Percentiles rank a stretch among this genome's conserved stretches.
These are phyloP conservation scores for Panopea generosa DNA, from an alignment of 2,888 invertebrate species.

Conservation along the genomic window DNA sequence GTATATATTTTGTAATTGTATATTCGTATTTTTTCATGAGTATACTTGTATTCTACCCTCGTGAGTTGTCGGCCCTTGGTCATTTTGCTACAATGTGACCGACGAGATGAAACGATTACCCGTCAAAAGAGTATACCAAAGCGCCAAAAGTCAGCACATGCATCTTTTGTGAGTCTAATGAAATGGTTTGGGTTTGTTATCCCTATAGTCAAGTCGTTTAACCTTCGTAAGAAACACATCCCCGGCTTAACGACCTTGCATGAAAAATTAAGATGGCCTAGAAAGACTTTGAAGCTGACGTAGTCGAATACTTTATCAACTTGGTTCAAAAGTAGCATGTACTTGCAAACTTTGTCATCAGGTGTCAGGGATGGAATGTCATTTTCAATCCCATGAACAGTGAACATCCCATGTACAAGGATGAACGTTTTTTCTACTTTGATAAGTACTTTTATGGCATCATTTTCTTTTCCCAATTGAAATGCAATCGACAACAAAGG, in stretches of 20 bases:
- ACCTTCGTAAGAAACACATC: constrained; percentile 34
- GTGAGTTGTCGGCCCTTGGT: too few species aligned
- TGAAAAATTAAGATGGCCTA: constrained; percentile 38
- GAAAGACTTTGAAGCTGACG: constrained; percentile 16
- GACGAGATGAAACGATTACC: too few species aligned
- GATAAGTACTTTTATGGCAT: too few species aligned
- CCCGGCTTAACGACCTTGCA: too few species aligned
- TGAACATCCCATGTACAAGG: too few species aligned
- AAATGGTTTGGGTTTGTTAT: constrained; percentile 13
- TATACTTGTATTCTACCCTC: too few species aligned
- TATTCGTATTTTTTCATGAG: too few species aligned
- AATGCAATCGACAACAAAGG: constrained; percentile 42
- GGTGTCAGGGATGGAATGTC: constrained; percentile 26
- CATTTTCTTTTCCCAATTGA: constrained; percentile 19
- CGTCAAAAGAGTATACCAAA: constrained; percentile 32
- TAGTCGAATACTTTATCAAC: constrained; percentile 11
- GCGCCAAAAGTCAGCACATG: constrained; percentile 26
- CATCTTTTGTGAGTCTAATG: constrained; percentile 18
- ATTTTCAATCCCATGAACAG: constrained; percentile 28
- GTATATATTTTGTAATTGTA: too few species aligned
- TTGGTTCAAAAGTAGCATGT: too few species aligned
- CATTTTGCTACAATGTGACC: too few species aligned
- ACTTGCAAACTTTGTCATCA: constrained; percentile 20
- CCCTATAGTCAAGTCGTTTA: constrained; percentile 36
- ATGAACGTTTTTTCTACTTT: too few species aligned